Evolutionary conservation across 2,888 invertebrate species (phyloP).

Genomic region (Thymelicus acteon): DNA sequence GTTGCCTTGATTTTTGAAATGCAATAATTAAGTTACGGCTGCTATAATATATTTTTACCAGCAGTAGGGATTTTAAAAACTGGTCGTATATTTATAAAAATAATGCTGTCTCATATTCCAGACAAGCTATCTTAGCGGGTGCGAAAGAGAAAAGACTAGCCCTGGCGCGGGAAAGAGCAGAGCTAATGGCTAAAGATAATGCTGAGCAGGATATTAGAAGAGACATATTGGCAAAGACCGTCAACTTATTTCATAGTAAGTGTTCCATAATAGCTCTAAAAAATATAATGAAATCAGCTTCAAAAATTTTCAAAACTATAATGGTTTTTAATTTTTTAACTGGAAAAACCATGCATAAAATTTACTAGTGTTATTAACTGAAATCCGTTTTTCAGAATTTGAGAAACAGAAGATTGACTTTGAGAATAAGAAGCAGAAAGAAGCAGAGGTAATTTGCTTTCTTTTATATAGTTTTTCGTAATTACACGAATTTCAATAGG

Average conservation of each 20-base stretch:
- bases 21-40: no score
- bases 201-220: conserved; percentile 66
- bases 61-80: no score
- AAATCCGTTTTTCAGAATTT: conserved; percentile 59
- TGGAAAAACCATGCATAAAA: no score
- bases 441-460: conserved; percentile 63
- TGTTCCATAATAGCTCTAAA: conserved; percentile 10
- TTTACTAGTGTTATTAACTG: neutral
- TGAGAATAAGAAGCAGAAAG: conserved; percentile 57
- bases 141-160: conserved; percentile 68
- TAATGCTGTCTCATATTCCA: conserved; percentile 43
- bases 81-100: neutral
- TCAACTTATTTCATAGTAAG: conserved; percentile 66
- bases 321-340: no score
- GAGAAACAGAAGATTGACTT: conserved; percentile 62
- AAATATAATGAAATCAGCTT: neutral
- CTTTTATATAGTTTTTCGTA: neutral
- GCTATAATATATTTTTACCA: no score
- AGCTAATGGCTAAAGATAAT: conserved; percentile 64
- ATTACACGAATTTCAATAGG: no score
- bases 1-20: no score
- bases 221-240: conserved; percentile 68
- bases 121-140: conserved; percentile 72
- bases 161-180: conserved; percentile 60
- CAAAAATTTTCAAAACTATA: neutral